phyloP scores from a whole-genome alignment of 2,888 invertebrate genomes.

The Tortricodes alternella region DNA sequence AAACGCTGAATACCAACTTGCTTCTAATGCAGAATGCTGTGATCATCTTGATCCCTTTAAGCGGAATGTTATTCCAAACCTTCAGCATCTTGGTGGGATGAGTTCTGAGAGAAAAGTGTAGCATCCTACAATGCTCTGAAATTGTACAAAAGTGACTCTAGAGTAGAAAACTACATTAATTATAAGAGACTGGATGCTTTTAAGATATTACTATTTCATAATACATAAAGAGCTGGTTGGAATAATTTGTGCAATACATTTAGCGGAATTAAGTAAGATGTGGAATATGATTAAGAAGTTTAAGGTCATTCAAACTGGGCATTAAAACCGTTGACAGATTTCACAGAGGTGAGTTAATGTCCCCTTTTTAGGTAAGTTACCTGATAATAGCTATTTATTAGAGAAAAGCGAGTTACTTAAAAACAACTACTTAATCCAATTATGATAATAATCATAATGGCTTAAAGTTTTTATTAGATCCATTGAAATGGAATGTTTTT shows the following conservation, averaged over 20 bases:
- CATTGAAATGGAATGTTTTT: too few relatives aligned
- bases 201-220: neutral
- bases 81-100: neutral
- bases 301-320: neutral
- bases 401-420: too few relatives aligned
- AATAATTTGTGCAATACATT: neutral
- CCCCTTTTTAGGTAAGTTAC: neutral
- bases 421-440: too few relatives aligned
- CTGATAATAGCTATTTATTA: neutral
- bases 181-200: neutral
- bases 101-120: neutral
- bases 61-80: too few relatives aligned
- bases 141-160: neutral
- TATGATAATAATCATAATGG: too few relatives aligned
- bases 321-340: neutral
- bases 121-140: neutral
- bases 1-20: too few relatives aligned
- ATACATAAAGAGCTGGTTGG: neutral
- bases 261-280: neutral
- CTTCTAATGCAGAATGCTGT: too few relatives aligned
- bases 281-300: neutral
- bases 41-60: too few relatives aligned
- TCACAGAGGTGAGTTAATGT: neutral
- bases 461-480: too few relatives aligned
- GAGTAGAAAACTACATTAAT: neutral